A percentile compares a stretch with the other conserved stretches of the same genome.
These are phyloP conservation scores for Oscheius myriophilus DNA, from an alignment of 2,888 invertebrate genomes.

Conservation along the genomic window DNA sequence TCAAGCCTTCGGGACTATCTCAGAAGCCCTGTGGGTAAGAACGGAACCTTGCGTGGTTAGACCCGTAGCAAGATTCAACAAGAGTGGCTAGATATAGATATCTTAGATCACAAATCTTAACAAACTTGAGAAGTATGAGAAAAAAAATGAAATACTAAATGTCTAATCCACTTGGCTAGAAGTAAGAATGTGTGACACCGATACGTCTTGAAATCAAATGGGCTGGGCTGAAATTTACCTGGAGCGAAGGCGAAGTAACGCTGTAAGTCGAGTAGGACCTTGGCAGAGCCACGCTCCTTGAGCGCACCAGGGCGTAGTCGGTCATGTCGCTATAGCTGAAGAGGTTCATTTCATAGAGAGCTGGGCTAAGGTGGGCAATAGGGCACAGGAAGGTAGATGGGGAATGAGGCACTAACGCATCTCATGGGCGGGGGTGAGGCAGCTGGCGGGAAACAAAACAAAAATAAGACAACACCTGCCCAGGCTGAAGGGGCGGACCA, in stretches of 20 bases:
- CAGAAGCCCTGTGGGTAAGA: no score
- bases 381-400: neutral
- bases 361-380: neutral
- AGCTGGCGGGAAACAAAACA: conserved; percentile 28
- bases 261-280: conserved; percentile 51
- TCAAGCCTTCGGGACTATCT: no score
- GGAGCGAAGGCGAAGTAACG: conserved; percentile 6
- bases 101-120: no score
- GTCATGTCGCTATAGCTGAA: conserved; percentile 48
- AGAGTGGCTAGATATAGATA: no score
- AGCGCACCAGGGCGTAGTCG: conserved; percentile 61
- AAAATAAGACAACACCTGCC: conserved; percentile 30
- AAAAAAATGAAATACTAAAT: no score
- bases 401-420: conserved; percentile 15
- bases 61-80: no score
- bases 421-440: conserved; percentile 29
- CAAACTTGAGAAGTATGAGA: no score
- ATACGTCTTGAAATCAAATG: no score
- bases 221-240: no score
- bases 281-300: conserved; percentile 58
- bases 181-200: no score
- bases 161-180: no score
- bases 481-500: conserved; percentile 28
- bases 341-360: neutral
- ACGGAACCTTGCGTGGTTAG: no score